Conservation (phyloP, 2,113 vertebrate genomes). For the Alouatta palliata region DNA sequence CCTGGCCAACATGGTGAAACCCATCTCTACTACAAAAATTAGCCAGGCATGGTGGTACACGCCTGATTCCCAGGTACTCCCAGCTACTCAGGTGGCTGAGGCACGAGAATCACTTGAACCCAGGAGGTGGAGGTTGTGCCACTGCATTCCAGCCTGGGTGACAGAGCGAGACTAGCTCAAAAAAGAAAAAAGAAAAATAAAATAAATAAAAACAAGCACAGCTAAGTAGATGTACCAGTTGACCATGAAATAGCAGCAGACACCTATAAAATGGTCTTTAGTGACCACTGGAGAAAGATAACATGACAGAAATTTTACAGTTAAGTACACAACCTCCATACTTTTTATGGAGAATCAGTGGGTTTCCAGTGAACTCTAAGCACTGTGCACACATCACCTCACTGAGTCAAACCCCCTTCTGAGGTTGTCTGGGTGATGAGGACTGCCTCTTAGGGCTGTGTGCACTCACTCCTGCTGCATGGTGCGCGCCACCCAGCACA, state of each 20-base stretch:
- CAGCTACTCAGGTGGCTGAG: not conserved
- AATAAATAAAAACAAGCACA: not conserved
- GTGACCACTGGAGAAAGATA: too few relatives aligned
- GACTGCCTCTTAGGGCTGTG: rapidly evolving
- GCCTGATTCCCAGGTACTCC: not conserved
- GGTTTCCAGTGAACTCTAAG: not conserved
- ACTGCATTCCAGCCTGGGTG: not conserved
- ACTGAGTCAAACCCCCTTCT: not conserved
- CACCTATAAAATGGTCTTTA: not conserved
- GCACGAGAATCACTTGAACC: not conserved
- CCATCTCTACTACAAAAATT: not conserved
- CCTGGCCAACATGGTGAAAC: not conserved
- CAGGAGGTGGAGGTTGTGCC: not conserved
- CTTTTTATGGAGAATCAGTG: rapidly evolving
- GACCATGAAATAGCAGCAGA: not conserved
- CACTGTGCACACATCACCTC: not conserved
- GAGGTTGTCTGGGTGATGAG: rapidly evolving
- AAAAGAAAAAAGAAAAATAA: not conserved
- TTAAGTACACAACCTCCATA: rapidly evolving
- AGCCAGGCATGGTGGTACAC: not conserved
- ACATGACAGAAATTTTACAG: rapidly evolving
- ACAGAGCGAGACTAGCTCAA: not conserved
- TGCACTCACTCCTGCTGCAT: rapidly evolving
- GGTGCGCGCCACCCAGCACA: rapidly evolving
- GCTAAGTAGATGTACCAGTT: not conserved